Base-by-base conservation (phyloP, 2,113 vertebrate species). In the Neomonachus schauinslandi region DNA sequence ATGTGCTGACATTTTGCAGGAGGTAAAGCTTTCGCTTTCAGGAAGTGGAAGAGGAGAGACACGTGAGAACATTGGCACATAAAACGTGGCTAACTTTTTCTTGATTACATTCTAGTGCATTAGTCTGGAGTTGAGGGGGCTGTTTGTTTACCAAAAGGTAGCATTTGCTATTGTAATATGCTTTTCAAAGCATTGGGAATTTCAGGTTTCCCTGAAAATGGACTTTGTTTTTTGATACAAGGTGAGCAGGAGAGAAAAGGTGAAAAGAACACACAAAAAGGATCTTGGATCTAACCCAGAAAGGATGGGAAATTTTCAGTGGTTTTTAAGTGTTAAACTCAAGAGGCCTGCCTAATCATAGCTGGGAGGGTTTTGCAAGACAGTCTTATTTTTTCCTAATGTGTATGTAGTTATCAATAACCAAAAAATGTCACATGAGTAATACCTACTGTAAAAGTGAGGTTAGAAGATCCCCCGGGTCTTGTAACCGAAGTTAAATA, bases 381-480 rank as follows among this genome's bases (percentile, higher is more conserved):
- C 96, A 98, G 98, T 87, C 85, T 98, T 98, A 96, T 39, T 85
- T 90, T 96, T 97, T 91, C 85, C 95, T 98, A 97, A 98, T 61
- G 98, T 98, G 98, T 95, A 79, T 97, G 96, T 63, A 98, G 96
- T 95, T 90, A 95, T 53, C 94, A 59, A 93, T 97, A 98, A 98
- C 72, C 76, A 97, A 97, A 97, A 97, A 98, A 98, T 77, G 97
- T 98, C 97, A 96, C 26, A 98, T 97, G 97, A 98, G 95, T 98
- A 98, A 98, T 97, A 98, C 89, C 97, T 98, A 99, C 97, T 96
- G 98, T 98, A 97, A 98, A 98, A 98, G 98, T 97, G 98, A 98
- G 98, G 97, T 98, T 98, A 97, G 98, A 98, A 91, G 97, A 96
- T 93, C 96, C 92, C 98, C 92, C 94, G 81, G 98, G 98, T 89